Evolutionary conservation across 2,797 vertebrate species (phyloP).

Genomic region (Columba guinea): DNA sequence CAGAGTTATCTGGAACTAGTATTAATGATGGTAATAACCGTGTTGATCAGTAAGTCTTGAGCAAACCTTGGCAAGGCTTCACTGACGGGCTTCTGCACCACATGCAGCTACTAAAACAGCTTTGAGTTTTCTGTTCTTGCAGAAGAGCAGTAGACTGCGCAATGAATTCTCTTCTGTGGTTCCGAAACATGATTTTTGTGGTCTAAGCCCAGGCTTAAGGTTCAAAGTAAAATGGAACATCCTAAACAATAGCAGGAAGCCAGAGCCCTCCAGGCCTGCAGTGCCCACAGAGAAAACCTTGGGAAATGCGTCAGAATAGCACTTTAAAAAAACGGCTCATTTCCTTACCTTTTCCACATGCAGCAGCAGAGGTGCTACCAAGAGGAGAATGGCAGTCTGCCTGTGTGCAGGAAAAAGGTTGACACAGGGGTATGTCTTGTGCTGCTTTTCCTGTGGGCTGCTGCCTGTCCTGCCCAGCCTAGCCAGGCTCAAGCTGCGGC

Average conservation of each 20-base stretch:
- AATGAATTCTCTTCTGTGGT: neutral
- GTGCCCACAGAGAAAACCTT: neutral
- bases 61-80: neutral
- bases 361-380: neutral
- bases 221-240: neutral
- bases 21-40: neutral
- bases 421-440: neutral
- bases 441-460: neutral
- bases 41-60: neutral
- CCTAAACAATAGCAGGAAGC: constrained; percentile 2
- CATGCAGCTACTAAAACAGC: neutral
- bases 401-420: neutral
- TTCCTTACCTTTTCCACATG: neutral
- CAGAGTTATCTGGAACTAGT: neutral
- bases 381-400: fast-evolving
- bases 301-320: neutral
- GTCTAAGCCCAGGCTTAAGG: neutral
- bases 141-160: neutral
- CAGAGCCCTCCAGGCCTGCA: neutral
- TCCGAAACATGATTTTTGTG: neutral
- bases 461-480: neutral
- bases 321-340: neutral
- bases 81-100: neutral
- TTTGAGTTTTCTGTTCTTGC: neutral
- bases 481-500: constrained; percentile 8